A percentile compares a stretch with the other conserved stretches of the same genome.
Conservation (phyloP, 2,797 vertebrate genomes). For the Coccyzus lansbergi region DNA sequence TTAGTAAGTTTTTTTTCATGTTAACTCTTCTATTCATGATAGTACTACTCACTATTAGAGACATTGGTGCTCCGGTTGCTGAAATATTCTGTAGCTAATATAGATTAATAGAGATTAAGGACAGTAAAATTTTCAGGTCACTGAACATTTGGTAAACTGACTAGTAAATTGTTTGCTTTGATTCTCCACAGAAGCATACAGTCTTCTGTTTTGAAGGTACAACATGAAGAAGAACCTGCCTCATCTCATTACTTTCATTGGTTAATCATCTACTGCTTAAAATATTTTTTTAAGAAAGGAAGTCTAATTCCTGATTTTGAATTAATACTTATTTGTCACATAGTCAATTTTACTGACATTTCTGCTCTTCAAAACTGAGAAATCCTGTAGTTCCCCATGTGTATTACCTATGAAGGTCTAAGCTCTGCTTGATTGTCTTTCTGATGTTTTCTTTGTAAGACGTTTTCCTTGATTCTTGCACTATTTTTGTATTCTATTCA, state of each 20-base stretch:
- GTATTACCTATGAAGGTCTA: neutral
- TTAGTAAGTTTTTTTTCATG: neutral
- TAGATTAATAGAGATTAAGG: neutral
- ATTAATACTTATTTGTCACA: neutral
- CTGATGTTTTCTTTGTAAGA: neutral
- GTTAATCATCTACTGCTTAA: neutral
- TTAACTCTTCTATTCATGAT: neutral
- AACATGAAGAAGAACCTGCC: neutral
- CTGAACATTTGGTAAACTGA: neutral
- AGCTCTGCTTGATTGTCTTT: neutral
- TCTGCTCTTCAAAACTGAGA: neutral
- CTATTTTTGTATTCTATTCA: neutral
- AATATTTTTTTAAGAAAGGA: neutral
- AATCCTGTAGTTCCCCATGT: neutral
- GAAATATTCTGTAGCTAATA: neutral
- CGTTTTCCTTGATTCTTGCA: neutral
- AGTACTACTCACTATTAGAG: neutral
- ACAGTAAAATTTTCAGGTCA: neutral
- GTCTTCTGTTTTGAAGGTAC: neutral
- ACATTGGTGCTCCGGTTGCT: neutral
- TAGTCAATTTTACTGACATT: neutral
- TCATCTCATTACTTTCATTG: neutral
- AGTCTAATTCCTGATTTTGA: neutral
- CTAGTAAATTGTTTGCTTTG: neutral
- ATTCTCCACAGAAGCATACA: neutral